phyloP scores from a whole-genome alignment of 2,888 invertebrate species.

The Aromia moschata region DNA sequence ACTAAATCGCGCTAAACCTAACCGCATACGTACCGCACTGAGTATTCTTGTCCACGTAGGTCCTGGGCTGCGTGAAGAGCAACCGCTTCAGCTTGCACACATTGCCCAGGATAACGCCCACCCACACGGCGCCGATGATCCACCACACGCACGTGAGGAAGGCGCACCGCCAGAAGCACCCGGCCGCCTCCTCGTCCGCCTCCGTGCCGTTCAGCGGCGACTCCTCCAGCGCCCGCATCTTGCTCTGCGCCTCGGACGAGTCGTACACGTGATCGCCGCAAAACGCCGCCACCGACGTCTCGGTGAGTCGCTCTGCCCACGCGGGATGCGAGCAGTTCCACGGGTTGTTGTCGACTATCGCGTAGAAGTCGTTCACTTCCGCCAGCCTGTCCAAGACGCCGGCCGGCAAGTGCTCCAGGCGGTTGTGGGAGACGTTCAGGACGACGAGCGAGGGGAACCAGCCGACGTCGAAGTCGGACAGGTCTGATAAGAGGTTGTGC shows the following conservation, averaged over 20 bases:
- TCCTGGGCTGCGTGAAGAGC: conserved; percentile 25
- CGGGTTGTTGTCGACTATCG: conserved; percentile 43
- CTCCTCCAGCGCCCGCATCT: conserved; percentile 8
- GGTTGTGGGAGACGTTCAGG: conserved; percentile 44
- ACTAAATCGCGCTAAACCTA: too few relatives aligned
- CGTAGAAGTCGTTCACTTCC: conserved; percentile 36
- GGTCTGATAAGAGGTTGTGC: conserved; percentile 38
- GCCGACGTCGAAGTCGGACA: conserved; percentile 39
- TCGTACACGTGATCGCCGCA: conserved; percentile 29
- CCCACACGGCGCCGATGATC: conserved; percentile 45
- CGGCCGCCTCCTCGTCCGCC: not conserved
- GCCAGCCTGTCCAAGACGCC: conserved; percentile 34
- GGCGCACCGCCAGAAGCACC: conserved; percentile 30
- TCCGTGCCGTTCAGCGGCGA: not conserved
- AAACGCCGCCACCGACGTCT: conserved; percentile 29
- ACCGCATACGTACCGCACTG: conserved; percentile 45
- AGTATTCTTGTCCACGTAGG: conserved; percentile 35
- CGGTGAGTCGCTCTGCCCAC: conserved; percentile 33
- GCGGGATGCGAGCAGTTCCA: conserved; percentile 40
- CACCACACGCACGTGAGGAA: conserved; percentile 41
- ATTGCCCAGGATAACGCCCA: conserved; percentile 48
- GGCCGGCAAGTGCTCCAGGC: conserved; percentile 36
- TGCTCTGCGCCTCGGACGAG: not conserved
- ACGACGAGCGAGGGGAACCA: conserved; percentile 36
- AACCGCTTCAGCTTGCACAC: conserved; percentile 39